Base-by-base conservation (phyloP, 2,797 vertebrate genomes). In the Acipenser transmontanus region DNA sequence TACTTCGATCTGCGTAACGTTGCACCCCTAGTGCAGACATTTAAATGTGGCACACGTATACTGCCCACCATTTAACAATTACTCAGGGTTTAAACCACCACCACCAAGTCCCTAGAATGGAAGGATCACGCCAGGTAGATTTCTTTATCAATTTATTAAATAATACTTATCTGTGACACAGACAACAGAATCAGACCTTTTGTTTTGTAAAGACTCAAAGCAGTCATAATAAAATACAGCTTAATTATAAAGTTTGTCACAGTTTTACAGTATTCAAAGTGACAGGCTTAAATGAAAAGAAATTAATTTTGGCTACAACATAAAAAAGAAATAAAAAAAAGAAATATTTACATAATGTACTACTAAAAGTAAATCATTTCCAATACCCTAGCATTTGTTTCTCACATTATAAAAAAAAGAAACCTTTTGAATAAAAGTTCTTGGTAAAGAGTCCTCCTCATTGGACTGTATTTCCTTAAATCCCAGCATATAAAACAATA, bases 181-280 rank as follows among this genome's bases (percentile, higher is more conserved):
- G 87, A 91, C 87, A 91, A 90, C 86, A 89, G 78, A 80, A 85
- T 91, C 76, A 83, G 81, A 90, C 34, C 34, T 34, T 34, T 89
- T 89, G 85, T 89, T 88, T 86, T 84, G 87, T 88, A 84, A 87
- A 86, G 87, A 92, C 86, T 93, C 87, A 88, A 92, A 91, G 85
- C 83, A 85, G 78, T 92, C 89, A 91, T 95, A 92, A 92, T 95
- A 98, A 98, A 98, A 97, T 96, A 97, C 91, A 94, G 89, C 90
- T 93, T 91, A 88, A 90, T 91, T 94, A 95, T 91, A 95, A 97
- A 95, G 91, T 93, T 89, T 88, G 85, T 94, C 94, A 96, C 94
- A 96, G 92, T 93, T 94, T 94, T 91, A 93, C 93, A 96, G 91
- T 95, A 92, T 93, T 89, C 87, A 93, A 93, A 91, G 79, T 86